Evolutionary conservation across 2,888 invertebrate species (phyloP).

Genomic region (Stenichneumon culpator): DNA sequence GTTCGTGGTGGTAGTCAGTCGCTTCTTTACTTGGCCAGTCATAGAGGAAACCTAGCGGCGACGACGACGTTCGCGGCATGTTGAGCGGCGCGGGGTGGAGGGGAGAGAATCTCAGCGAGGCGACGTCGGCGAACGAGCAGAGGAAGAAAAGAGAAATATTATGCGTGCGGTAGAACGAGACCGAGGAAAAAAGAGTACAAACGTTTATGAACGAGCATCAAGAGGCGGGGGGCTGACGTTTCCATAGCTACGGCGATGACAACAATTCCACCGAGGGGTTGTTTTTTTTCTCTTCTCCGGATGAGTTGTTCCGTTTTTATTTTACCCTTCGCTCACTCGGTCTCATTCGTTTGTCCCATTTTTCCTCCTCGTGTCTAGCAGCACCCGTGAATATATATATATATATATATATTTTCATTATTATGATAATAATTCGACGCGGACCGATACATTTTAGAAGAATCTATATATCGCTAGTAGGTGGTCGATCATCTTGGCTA

Average conservation of each 20-base stretch:
- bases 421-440: not conserved
- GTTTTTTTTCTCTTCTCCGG: conserved; percentile 69
- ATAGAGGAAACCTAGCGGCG: conserved; percentile 78
- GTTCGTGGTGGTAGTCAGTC: conserved; percentile 69
- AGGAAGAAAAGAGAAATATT: conserved; percentile 11
- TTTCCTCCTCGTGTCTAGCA: not conserved
- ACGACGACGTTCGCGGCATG: conserved; percentile 25
- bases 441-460: not conserved
- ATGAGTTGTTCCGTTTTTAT: conserved; percentile 44
- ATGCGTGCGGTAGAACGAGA: conserved; percentile 13
- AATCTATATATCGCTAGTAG: not conserved
- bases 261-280: conserved; percentile 81
- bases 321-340: conserved; percentile 29
- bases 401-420: not conserved
- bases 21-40: conserved; percentile 80
- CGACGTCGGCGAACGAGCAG: conserved; percentile 17
- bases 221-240: conserved; percentile 74
- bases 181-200: conserved; percentile 64
- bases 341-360: conserved; percentile 40
- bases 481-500: not conserved
- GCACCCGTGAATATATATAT: not conserved
- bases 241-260: conserved; percentile 84
- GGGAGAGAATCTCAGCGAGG: conserved; percentile 25
- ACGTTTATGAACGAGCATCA: conserved; percentile 82
- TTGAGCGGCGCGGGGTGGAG: conserved; percentile 28